Percentiles rank a stretch among this genome's conserved stretches.
Evolutionary conservation across 2,888 invertebrate genomes (phyloP).

Genomic region (Troides aeacus): DNA sequence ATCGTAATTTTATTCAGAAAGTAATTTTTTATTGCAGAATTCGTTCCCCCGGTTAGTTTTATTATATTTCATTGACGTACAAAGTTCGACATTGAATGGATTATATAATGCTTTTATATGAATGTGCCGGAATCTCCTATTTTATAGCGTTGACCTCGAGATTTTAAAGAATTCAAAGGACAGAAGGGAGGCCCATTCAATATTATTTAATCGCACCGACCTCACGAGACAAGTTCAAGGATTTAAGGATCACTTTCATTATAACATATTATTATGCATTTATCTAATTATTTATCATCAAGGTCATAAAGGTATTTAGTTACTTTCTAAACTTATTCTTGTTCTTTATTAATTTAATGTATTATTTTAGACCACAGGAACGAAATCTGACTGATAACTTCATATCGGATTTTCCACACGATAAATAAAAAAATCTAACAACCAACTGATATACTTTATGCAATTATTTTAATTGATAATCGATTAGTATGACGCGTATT

Average conservation of each 20-base stretch:
- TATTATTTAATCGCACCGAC: slow-evolving; percentile 63
- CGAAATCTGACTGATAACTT: too few species aligned
- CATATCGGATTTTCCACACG: too few species aligned
- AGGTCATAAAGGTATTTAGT: too few species aligned
- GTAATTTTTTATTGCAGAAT: background rate
- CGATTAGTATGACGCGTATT: background rate
- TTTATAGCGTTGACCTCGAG: slow-evolving; percentile 60
- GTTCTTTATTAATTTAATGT: too few species aligned
- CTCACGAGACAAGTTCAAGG: slow-evolving; percentile 70
- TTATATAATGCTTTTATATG: slow-evolving; percentile 57
- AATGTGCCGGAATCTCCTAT: slow-evolving; percentile 53
- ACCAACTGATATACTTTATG: too few species aligned
- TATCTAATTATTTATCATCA: too few species aligned
- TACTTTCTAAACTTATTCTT: too few species aligned
- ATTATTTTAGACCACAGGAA: too few species aligned
- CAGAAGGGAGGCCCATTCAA: slow-evolving; percentile 63
- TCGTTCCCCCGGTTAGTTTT: background rate
- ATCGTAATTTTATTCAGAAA: background rate
- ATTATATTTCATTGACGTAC: slow-evolving; percentile 13
- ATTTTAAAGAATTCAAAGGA: slow-evolving; percentile 61
- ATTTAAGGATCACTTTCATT: slow-evolving; percentile 53
- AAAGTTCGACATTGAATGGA: slow-evolving; percentile 35
- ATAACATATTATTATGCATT: slow-evolving; percentile 5
- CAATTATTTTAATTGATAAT: too few species aligned
- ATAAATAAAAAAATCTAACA: too few species aligned